Base-by-base conservation (phyloP, 2,113 vertebrate genomes). In the Erpornis zantholeuca region DNA sequence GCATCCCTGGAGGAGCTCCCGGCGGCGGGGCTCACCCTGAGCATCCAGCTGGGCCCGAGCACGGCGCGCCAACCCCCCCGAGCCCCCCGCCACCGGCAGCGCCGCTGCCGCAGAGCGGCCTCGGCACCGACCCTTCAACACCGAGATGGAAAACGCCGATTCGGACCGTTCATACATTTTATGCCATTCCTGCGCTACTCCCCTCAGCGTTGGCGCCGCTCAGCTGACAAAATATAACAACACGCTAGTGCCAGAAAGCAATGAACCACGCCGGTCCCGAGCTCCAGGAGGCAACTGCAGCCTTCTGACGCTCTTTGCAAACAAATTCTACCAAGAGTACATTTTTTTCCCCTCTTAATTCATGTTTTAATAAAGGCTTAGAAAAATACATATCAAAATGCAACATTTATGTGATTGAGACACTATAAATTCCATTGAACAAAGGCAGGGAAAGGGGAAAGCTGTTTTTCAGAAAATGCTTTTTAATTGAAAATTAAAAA, bases 101-200 rank as follows among this genome's bases (percentile, higher is more conserved):
- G n/a, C 28, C n/a, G n/a, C n/a, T n/a, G n/a, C n/a, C n/a, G n/a
- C n/a, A n/a, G n/a, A n/a, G n/a, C n/a, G n/a, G 4, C 12, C 15
- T 6, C 11, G 2, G 11, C 25, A 1, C 6, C n/a, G 10, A 0
- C 5, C 0, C 3, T 0, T 1, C 9, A 1, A 0, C 7, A 1
- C 6, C 4, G 2, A 0, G 0, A 1, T 4, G 0, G 3, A 3
- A 6, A 6, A 1, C 3, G 8, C 12, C 16, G 3, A 0, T 3
- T 3, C 0, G 7, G 0, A 0, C 5, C 18, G 4, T 0, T 6
- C 27, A 0, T 2, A 13, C 0, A 11, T 3, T 10, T 10, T 3
- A 4, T 35, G 5, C 28, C 22, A 0, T 9, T 21, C 25, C 33
- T 6, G 56, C 7, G 4, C 3, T 3, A 1, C 12, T 10, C 15